Conservation (phyloP, 2,888 invertebrate species). For the Yponomeuta malinellus region DNA sequence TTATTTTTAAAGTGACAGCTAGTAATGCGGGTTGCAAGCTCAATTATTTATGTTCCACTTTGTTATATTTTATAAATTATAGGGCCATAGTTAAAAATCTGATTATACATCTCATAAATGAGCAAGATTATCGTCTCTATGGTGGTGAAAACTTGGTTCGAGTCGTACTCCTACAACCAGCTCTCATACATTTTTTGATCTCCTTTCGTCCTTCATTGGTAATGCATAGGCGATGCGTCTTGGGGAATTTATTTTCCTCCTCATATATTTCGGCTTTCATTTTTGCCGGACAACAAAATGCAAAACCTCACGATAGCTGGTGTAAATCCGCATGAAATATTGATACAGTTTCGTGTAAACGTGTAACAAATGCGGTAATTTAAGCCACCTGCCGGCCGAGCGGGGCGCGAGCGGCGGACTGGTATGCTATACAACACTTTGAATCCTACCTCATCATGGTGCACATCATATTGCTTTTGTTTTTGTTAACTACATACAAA, state of each 20-base stretch:
- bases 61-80: too few species aligned
- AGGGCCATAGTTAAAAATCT: too few species aligned
- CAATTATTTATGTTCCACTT: too few species aligned
- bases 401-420: conserved; percentile 34
- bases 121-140: too few species aligned
- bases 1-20: too few species aligned
- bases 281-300: conserved; percentile 59
- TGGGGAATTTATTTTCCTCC: background rate
- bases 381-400: conserved; percentile 64
- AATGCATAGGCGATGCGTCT: conserved; percentile 30
- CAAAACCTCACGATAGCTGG: conserved; percentile 63
- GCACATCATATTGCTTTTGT: background rate
- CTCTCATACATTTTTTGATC: too few species aligned
- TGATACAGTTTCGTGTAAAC: conserved; percentile 76
- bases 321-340: conserved; percentile 75
- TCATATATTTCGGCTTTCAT: conserved; percentile 24
- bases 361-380: conserved; percentile 76
- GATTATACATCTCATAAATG: too few species aligned
- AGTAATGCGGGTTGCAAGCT: too few species aligned
- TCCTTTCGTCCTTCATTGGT: conserved; percentile 49
- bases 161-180: too few species aligned
- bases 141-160: too few species aligned
- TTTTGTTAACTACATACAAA: background rate
- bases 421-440: conserved; percentile 59
- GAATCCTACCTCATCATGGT: conserved; percentile 43